These are phyloP conservation scores for Cynopterus sphinx DNA, from an alignment of 2,797 vertebrate genomes.

Conservation along the genomic window DNA sequence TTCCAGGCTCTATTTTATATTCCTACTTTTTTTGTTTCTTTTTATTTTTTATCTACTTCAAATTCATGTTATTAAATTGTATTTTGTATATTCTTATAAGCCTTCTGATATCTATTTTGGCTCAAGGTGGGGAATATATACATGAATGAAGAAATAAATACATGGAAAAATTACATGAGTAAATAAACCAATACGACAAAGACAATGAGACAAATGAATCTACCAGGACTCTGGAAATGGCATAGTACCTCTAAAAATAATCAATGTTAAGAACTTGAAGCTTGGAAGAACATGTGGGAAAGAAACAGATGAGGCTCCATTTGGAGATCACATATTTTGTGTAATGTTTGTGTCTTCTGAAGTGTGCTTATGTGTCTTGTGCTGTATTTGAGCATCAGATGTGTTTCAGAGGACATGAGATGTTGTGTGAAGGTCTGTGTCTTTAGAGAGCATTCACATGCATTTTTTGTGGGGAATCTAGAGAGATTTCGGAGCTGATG, in stretches of 20 bases:
- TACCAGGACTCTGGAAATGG: slow-evolving; percentile 11
- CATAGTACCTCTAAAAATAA: slow-evolving; percentile 1
- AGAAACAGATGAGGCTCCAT: slow-evolving; percentile 38
- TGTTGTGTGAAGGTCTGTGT: not conserved
- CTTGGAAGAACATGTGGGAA: slow-evolving; percentile 18
- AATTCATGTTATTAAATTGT: not conserved
- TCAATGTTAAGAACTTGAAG: not conserved
- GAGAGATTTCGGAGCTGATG: slow-evolving; percentile 27
- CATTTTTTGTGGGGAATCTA: not conserved
- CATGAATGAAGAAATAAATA: slow-evolving; percentile 34
- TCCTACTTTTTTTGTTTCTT: not conserved
- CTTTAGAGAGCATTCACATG: slow-evolving; percentile 1
- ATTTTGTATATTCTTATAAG: slow-evolving; percentile 39
- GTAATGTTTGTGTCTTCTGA: slow-evolving; percentile 4
- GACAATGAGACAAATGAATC: not conserved
- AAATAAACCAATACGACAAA: slow-evolving; percentile 30
- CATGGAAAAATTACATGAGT: not conserved
- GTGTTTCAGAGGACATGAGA: not conserved
- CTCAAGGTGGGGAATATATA: slow-evolving; percentile 40
- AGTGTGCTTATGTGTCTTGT: not conserved
- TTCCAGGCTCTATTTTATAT: not conserved
- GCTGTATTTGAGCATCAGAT: not conserved
- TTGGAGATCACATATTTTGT: not conserved
- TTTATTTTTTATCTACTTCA: not conserved
- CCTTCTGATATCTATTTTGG: slow-evolving; percentile 21